Evolutionary conservation across 30 jellyfish, hydroid and myxozoan genomes (phyloP).

Genomic region (Turritopsis rubra): DNA sequence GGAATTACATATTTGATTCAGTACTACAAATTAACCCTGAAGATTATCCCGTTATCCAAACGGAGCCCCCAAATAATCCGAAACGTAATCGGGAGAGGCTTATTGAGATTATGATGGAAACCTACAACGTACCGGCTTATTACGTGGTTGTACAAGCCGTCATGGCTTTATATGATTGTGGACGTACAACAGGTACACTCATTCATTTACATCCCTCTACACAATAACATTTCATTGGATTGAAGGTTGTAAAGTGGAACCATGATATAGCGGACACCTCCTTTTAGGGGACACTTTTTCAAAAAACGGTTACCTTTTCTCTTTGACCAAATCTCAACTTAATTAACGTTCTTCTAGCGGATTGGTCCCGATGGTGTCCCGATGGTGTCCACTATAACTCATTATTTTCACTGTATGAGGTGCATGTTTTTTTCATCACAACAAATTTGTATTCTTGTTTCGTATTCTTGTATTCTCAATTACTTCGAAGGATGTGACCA

Average conservation of each 20-base stretch:
- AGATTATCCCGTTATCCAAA: constrained; percentile 75
- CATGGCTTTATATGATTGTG: constrained; percentile 64
- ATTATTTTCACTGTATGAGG: too few relatives aligned
- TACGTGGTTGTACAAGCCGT: constrained; percentile 82
- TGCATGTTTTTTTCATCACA: too few relatives aligned
- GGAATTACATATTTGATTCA: constrained; percentile 57
- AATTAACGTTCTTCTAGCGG: too few relatives aligned
- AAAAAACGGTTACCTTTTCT: not conserved
- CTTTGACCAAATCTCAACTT: not conserved
- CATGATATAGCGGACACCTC: too few relatives aligned
- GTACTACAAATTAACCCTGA: constrained; percentile 56
- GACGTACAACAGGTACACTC: constrained; percentile 64
- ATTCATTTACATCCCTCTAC: not conserved
- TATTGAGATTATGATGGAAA: constrained; percentile 91
- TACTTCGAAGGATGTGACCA: too few relatives aligned
- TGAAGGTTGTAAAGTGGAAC: too few relatives aligned
- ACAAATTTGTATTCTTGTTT: too few relatives aligned
- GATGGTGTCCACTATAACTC: too few relatives aligned
- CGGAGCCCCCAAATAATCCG: constrained; percentile 77
- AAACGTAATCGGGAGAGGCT: constrained; percentile 72
- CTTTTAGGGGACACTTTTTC: too few relatives aligned
- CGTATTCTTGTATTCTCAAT: too few relatives aligned
- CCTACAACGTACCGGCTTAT: constrained; percentile 70
- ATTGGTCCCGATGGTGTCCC: too few relatives aligned
- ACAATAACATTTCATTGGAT: not conserved